Percentiles rank a stretch among this genome's conserved stretches.
phyloP scores from a whole-genome alignment of 2,888 invertebrate genomes.

The Sicus ferrugineus region DNA sequence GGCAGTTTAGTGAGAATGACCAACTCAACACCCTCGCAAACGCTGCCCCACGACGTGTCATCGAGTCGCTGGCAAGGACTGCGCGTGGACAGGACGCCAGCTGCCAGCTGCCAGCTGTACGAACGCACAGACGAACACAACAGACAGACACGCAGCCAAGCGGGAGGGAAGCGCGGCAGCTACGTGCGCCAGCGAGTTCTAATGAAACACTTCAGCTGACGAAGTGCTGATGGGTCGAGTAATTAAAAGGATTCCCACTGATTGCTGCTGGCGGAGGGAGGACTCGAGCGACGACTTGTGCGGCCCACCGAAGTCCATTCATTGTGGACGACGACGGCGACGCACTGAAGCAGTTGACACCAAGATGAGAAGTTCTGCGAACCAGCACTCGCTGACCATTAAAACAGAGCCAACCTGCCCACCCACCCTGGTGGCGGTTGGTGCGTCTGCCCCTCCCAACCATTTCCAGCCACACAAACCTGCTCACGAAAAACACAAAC shows the following conservation, averaged over 20 bases:
- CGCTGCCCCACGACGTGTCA: not conserved
- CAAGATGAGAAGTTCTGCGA: not conserved
- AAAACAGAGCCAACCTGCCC: no score
- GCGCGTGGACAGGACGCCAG: not conserved
- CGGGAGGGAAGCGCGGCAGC: no score
- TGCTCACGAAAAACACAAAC: not conserved
- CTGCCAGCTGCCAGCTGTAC: no score
- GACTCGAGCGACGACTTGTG: not conserved
- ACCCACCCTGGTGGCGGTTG: no score
- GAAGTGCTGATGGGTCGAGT: constrained; percentile 61
- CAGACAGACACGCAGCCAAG: constrained; percentile 32
- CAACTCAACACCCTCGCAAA: not conserved
- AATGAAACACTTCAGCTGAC: constrained; percentile 29
- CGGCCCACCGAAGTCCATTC: constrained; percentile 51
- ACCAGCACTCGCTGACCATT: no score
- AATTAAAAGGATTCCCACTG: constrained; percentile 63
- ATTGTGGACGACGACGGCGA: constrained; percentile 52
- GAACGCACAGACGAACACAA: not conserved
- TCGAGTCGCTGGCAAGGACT: not conserved
- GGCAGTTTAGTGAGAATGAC: constrained; percentile 6
- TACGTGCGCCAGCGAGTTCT: not conserved
- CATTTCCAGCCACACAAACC: not conserved
- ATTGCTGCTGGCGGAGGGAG: constrained; percentile 45
- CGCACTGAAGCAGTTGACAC: not conserved
- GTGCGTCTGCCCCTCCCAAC: not conserved